Conservation (phyloP, 2,888 invertebrate species). For the Diplolepis rosae region DNA sequence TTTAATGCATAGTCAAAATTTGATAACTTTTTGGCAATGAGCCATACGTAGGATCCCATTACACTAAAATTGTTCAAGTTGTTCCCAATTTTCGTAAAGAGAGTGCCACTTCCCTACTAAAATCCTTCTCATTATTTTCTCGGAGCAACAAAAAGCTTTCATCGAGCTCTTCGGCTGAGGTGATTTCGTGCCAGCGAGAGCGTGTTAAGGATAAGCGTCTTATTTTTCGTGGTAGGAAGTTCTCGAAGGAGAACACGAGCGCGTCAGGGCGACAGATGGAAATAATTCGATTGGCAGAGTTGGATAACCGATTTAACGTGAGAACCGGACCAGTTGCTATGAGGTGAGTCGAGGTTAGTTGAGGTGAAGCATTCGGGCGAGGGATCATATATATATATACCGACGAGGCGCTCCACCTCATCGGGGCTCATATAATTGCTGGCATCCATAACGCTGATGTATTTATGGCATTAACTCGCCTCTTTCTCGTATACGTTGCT, state of each 20-base stretch:
- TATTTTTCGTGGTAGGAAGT: neutral
- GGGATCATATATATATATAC: constrained; percentile 68
- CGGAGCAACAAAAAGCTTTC: neutral
- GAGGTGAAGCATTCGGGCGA: constrained; percentile 63
- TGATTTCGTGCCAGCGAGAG: neutral
- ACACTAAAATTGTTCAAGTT: neutral
- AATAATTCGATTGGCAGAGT: constrained; percentile 62
- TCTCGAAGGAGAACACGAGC: neutral
- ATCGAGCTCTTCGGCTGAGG: neutral
- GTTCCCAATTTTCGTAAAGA: neutral
- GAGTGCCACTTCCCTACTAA: neutral
- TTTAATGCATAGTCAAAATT: no score
- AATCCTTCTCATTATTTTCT: neutral
- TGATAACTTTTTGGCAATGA: no score
- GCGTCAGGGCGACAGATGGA: constrained; percentile 49
- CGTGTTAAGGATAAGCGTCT: constrained; percentile 19
- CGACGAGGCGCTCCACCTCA: constrained; percentile 66
- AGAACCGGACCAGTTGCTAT: constrained; percentile 65
- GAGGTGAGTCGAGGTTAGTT: constrained; percentile 48
- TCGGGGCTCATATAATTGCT: constrained; percentile 72
- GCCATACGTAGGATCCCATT: no score
- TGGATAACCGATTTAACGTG: constrained; percentile 62
- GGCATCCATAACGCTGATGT: constrained; percentile 74
- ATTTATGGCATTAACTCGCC: constrained; percentile 74
- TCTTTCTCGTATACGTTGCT: constrained; percentile 65